phyloP scores from a whole-genome alignment of 2,797 vertebrate species.

The Enteromius trimaculatus region DNA sequence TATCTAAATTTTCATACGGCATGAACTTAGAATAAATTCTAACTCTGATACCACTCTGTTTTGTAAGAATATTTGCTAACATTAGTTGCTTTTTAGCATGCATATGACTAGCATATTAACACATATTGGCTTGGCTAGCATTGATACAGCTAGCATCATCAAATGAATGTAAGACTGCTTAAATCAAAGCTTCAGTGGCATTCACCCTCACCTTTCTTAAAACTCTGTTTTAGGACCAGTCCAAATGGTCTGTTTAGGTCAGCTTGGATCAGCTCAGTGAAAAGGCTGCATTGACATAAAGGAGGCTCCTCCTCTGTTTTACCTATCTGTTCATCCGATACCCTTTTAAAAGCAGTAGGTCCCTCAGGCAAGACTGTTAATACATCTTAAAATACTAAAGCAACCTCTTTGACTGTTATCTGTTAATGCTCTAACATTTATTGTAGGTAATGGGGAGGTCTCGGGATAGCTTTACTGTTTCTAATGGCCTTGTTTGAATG shows the following conservation, averaged over 20 bases:
- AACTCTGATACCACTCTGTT: too few species aligned
- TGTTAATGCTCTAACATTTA: slow-evolving; percentile 30
- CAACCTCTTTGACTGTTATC: slow-evolving; percentile 18
- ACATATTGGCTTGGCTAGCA: not conserved
- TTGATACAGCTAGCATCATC: not conserved
- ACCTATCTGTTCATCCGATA: slow-evolving; percentile 37
- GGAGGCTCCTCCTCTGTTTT: slow-evolving; percentile 24
- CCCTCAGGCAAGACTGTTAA: slow-evolving; percentile 38
- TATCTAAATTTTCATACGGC: not conserved
- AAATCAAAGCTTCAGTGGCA: not conserved
- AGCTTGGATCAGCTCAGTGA: slow-evolving; percentile 36
- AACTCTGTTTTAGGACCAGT: not conserved
- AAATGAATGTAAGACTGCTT: not conserved
- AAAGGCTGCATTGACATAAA: slow-evolving; percentile 32
- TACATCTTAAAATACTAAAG: slow-evolving; percentile 24
- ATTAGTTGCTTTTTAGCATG: too few species aligned
- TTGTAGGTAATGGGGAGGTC: not conserved
- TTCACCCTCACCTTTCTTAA: not conserved
- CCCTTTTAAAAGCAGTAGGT: slow-evolving; percentile 9
- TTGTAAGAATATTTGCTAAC: too few species aligned
- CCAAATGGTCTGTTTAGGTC: slow-evolving; percentile 45
- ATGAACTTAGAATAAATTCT: not conserved
- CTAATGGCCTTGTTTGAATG: not conserved
- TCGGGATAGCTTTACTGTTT: not conserved
- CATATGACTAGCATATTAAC: too few species aligned